Conservation (phyloP, 2,797 vertebrate genomes). For the Acropternis orthonyx region DNA sequence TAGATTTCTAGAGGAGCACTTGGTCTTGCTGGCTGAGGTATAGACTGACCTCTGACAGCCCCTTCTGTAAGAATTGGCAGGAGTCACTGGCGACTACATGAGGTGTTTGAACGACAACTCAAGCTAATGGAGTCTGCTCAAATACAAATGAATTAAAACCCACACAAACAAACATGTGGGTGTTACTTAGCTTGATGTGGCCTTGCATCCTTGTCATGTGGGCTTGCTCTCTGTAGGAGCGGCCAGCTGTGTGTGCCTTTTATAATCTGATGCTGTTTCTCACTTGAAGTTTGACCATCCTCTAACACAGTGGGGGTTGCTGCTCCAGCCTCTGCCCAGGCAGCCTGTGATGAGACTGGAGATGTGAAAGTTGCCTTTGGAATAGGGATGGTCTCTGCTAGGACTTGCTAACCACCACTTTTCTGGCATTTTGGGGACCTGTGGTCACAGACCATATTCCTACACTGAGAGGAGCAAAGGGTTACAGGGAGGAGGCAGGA, state of each 20-base stretch:
- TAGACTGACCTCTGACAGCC: neutral
- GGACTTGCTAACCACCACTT: neutral
- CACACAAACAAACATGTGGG: neutral
- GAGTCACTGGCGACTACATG: neutral
- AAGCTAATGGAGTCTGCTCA: neutral
- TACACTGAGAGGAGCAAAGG: neutral
- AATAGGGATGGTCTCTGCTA: neutral
- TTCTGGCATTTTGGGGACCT: neutral
- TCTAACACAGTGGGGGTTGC: neutral
- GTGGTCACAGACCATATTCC: neutral
- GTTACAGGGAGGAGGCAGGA: neutral
- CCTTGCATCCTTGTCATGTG: neutral
- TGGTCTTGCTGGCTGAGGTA: neutral
- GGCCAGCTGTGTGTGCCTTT: too few species aligned
- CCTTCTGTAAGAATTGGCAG: neutral
- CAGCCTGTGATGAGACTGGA: neutral
- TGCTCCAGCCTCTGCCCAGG: neutral
- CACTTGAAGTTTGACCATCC: rapidly evolving
- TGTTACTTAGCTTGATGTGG: neutral
- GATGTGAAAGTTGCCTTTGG: neutral
- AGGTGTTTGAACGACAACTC: neutral
- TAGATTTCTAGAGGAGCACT: neutral
- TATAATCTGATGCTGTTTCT: rapidly evolving
- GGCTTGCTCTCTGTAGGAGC: neutral
- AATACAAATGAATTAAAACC: neutral